Base-by-base conservation (phyloP, 2,797 vertebrate genomes). In the Malurus splendens region DNA sequence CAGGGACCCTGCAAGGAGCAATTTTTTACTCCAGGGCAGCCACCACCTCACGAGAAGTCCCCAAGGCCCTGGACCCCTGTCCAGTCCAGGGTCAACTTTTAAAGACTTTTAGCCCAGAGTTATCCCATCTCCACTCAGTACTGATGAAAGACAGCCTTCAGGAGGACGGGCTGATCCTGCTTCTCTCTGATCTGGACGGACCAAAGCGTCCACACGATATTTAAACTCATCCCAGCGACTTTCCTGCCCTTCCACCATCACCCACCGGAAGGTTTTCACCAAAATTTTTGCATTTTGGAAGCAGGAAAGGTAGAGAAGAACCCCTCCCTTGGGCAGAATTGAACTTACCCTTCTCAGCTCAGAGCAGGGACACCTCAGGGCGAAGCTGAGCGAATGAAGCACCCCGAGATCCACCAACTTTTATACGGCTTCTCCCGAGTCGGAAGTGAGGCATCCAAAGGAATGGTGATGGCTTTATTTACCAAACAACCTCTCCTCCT, bases 391-490 rank as follows among this genome's bases (percentile, higher is more conserved):
- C 0, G 36, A 81, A 33, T 92, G 91, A 44, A 92, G 86, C 18
- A 1, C 59, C 36, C 8, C 0, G 6, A 44, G 48, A 68, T 17
- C 51, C 55, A 18, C 16, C 47, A 16, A 19, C 83, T 41, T 87
- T 95, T 95, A 94, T 93, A 94, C 12, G 32, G 0, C 3, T 25
- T 7, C n/a, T 42, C 22, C 61, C 3, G 9, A 23, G 59, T 5
- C 91, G 93, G 90, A 88, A 81, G 74, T 88, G 86, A 94, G 86
- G 51, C 86, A 94, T 59, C 55, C 56, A 1, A 10, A 91, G 91
- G 91, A 95, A 94, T 87, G 91, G 93, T 92, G 90, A 90, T 55
- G 12, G 51, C 14, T 68, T 92, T 93, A 93, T 93, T 93, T 94
- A 91, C 70, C 3, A 27, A n/a, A 14, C 57, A 54, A 14, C 5